These are phyloP conservation scores for Carassius auratus DNA, from an alignment of 2,113 vertebrate species.

Conservation along the genomic window DNA sequence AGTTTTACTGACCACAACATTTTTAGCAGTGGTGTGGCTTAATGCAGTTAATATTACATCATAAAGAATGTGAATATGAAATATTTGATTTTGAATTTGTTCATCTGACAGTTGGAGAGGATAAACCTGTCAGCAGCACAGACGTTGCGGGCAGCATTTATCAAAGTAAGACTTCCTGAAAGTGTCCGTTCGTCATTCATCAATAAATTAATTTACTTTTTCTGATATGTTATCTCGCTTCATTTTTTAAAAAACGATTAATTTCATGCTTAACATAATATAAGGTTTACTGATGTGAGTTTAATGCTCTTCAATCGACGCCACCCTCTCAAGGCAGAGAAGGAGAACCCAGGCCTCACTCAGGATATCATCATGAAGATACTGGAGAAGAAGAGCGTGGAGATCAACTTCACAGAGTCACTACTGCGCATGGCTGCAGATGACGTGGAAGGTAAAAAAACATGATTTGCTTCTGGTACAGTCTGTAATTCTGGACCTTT, in stretches of 20 bases:
- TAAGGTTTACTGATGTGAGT: neutral
- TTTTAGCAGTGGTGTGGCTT: neutral
- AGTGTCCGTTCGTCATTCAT: neutral
- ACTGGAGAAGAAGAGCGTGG: constrained; percentile 96
- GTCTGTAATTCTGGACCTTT: neutral
- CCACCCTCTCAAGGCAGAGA: constrained; percentile 84
- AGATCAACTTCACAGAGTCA: constrained; percentile 98
- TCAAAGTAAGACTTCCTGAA: constrained; percentile 84
- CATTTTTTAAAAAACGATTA: neutral
- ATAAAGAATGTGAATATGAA: neutral
- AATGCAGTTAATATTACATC: neutral
- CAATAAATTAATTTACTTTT: neutral
- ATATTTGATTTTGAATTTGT: constrained; percentile 24
- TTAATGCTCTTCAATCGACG: neutral
- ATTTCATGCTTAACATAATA: neutral
- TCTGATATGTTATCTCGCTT: neutral
- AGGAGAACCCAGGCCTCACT: constrained; percentile 97
- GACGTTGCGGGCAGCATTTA: constrained; percentile 96
- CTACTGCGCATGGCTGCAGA: constrained; percentile 97
- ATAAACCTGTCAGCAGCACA: constrained; percentile 98
- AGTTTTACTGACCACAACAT: neutral
- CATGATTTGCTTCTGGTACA: neutral
- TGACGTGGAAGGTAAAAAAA: constrained; percentile 91
- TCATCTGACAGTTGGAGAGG: constrained; percentile 87
- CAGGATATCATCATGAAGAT: constrained; percentile 96